phyloP scores from a whole-genome alignment of 1,140 invertebrate genomes.

The Neodiprion fabricii region DNA sequence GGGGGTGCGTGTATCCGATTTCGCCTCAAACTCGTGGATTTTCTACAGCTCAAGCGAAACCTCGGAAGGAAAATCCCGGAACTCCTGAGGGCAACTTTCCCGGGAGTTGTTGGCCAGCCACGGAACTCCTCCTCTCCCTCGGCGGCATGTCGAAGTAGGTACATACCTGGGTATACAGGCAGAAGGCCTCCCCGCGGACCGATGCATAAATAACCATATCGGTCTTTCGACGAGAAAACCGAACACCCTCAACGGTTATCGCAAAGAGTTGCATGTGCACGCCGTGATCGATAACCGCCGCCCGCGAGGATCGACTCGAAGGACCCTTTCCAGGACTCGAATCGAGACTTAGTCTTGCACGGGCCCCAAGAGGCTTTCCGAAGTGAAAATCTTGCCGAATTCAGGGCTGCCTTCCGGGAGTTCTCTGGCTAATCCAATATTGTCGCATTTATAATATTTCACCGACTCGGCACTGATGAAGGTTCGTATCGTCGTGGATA shows the following conservation, averaged over 20 bases:
- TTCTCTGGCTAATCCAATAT: too few species aligned
- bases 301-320: too few species aligned
- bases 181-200: constrained; percentile 8
- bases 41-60: not conserved
- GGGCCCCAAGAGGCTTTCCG: too few species aligned
- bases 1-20: too few species aligned
- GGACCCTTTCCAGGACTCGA: too few species aligned
- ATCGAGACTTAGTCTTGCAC: too few species aligned
- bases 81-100: not conserved
- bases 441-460: not conserved
- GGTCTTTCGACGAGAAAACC: constrained; percentile 56
- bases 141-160: too few species aligned
- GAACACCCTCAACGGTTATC: not conserved
- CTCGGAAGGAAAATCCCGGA: not conserved
- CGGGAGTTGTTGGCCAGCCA: not conserved
- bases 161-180: too few species aligned
- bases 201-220: constrained; percentile 61
- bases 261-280: not conserved
- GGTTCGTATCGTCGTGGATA: constrained; percentile 40
- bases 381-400: too few species aligned
- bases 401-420: too few species aligned
- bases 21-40: too few species aligned
- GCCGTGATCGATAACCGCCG: too few species aligned
- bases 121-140: not conserved
- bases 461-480: not conserved